These are phyloP conservation scores for Leptopilina clavipes DNA, from an alignment of 1,140 invertebrate species.

Conservation along the genomic window DNA sequence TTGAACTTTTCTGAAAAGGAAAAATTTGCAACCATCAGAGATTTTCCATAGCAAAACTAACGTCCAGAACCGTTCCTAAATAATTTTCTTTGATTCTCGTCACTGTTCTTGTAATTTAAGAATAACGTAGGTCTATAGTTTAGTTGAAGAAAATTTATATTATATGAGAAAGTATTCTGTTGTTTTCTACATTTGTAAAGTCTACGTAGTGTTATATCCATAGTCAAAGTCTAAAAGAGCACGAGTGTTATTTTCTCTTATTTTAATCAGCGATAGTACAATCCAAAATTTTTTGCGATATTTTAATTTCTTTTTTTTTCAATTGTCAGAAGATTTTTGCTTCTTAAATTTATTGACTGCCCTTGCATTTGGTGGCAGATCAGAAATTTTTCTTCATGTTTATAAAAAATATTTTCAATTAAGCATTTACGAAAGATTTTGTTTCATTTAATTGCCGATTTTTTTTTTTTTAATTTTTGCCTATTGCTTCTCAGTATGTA, in stretches of 20 bases:
- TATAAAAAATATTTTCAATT: neutral
- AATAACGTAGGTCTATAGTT: slow-evolving; percentile 25
- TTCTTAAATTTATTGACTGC: neutral
- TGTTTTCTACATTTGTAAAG: slow-evolving; percentile 69
- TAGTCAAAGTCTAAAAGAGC: slow-evolving; percentile 51
- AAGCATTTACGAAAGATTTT: neutral
- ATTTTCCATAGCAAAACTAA: slow-evolving; percentile 39
- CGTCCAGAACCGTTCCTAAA: slow-evolving; percentile 57
- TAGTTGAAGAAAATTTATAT: slow-evolving; percentile 49
- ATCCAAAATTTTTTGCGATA: neutral
- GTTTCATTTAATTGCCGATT: neutral
- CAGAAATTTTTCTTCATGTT: neutral
- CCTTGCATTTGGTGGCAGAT: slow-evolving; percentile 27
- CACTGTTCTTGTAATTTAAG: slow-evolving; percentile 28
- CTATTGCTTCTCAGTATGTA: slow-evolving; percentile 35
- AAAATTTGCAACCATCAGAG: neutral
- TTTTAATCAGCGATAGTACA: slow-evolving; percentile 26
- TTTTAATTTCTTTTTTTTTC: neutral
- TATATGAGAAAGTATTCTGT: slow-evolving; percentile 59
- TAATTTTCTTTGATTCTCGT: slow-evolving; percentile 38
- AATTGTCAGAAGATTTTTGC: neutral
- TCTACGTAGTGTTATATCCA: slow-evolving; percentile 69
- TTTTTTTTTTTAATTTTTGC: neutral
- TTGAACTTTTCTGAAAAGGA: neutral
- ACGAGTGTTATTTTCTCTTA: neutral